Evolutionary conservation across 2,888 invertebrate species (phyloP).

Genomic region (Erpobdella octoculata): DNA sequence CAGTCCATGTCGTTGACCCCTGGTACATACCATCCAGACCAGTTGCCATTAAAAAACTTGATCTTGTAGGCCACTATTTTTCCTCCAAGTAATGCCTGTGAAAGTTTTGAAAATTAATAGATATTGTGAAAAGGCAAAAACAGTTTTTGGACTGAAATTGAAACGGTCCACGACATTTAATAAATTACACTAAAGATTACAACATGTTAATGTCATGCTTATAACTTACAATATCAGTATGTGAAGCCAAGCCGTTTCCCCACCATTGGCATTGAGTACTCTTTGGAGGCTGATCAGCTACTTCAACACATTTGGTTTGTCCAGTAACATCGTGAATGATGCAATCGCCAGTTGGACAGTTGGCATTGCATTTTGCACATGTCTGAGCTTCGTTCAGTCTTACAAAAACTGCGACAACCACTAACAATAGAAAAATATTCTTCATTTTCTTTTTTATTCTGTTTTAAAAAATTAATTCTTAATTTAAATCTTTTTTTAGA

Average conservation of each 20-base stretch:
- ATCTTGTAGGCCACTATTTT: conserved; percentile 14
- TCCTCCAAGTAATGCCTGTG: background rate
- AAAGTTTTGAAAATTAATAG: background rate
- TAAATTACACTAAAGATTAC: background rate
- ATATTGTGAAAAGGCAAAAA: no score
- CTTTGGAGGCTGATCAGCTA: background rate
- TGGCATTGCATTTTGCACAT: conserved; percentile 8
- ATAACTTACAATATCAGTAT: background rate
- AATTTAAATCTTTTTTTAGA: no score
- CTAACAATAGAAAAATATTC: no score
- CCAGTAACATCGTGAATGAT: conserved; percentile 10
- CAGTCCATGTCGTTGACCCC: conserved; percentile 4
- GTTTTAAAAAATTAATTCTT: no score
- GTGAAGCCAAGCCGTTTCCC: background rate
- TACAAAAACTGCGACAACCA: no score
- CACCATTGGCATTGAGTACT: conserved; percentile 7
- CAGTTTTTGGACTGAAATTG: background rate
- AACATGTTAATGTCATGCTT: no score
- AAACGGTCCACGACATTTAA: no score
- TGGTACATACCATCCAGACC: conserved; percentile 17
- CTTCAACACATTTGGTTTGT: background rate
- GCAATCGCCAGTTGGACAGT: conserved; percentile 13
- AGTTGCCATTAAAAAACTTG: background rate
- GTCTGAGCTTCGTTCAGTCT: no score
- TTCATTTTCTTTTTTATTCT: no score